Conservation (phyloP, 2,797 vertebrate genomes). For the Trematomus bernacchii region DNA sequence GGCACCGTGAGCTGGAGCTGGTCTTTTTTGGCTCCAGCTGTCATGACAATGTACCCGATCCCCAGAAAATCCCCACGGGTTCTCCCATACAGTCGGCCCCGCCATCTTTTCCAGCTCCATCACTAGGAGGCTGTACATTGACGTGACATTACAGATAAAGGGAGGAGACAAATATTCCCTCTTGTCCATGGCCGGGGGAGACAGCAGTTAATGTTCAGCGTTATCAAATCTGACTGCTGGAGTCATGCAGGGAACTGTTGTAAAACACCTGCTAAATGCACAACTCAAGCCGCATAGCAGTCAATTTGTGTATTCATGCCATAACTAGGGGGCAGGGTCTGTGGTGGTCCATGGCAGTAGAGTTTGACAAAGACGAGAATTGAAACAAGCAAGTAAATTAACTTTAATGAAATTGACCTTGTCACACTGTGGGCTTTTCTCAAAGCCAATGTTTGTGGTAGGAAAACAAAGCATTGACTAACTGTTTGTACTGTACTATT, state of each 20-base stretch:
- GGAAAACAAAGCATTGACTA: constrained; percentile 4
- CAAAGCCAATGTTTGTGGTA: neutral
- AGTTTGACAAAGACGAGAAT: constrained; percentile 16
- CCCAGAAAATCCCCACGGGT: constrained; percentile 50
- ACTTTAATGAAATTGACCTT: constrained; percentile 33
- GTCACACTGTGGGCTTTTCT: constrained; percentile 32
- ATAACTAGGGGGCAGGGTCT: constrained; percentile 6
- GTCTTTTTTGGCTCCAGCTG: constrained; percentile 56
- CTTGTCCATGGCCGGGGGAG: constrained; percentile 40
- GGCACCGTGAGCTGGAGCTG: constrained; percentile 46
- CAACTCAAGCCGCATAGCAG: constrained; percentile 15
- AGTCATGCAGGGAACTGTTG: constrained; percentile 42
- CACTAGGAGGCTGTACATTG: constrained; percentile 48
- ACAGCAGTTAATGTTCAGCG: constrained; percentile 58
- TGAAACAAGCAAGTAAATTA: constrained; percentile 25
- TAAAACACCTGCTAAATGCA: constrained; percentile 66
- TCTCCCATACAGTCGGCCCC: constrained; percentile 36
- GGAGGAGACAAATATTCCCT: constrained; percentile 54
- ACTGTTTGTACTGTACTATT: constrained; percentile 16
- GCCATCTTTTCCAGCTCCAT: constrained; percentile 60
- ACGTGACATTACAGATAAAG: constrained; percentile 58
- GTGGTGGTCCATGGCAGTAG: neutral
- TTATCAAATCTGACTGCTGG: constrained; percentile 68
- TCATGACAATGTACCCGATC: constrained; percentile 59
- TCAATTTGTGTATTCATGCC: constrained; percentile 41